Conservation (phyloP, 2,797 vertebrate species). For the Acanthurus lineatus region DNA sequence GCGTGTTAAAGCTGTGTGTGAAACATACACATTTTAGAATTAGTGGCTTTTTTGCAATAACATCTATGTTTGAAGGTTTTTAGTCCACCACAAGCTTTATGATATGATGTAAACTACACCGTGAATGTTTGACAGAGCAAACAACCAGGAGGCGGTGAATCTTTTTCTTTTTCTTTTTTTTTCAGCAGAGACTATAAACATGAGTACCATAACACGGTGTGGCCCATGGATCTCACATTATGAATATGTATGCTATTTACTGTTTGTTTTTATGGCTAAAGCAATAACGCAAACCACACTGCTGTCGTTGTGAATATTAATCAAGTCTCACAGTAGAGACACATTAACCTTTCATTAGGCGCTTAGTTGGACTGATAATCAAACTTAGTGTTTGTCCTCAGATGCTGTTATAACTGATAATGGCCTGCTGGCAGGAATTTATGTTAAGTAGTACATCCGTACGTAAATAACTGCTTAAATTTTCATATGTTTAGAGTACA, state of each 20-base stretch:
- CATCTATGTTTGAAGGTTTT: no score
- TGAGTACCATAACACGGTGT: conserved; percentile 14
- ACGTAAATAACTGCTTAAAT: conserved; percentile 47
- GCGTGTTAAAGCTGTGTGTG: no score
- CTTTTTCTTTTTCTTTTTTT: not conserved
- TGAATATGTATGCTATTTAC: conserved; percentile 50
- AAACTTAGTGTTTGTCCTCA: conserved; percentile 46
- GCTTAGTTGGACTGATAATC: conserved; percentile 50
- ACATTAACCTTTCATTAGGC: conserved; percentile 53
- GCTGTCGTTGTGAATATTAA: conserved; percentile 52
- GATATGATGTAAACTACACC: no score
- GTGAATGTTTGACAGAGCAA: no score
- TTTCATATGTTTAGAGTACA: conserved; percentile 41
- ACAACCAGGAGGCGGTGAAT: not conserved
- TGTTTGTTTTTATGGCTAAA: conserved; percentile 56
- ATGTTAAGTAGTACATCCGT: conserved; percentile 36
- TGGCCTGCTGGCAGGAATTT: conserved; percentile 32
- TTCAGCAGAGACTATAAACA: conserved; percentile 36
- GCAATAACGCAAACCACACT: conserved; percentile 36
- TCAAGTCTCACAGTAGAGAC: conserved; percentile 21
- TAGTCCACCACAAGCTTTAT: no score
- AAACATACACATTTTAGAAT: no score
- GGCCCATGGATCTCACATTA: conserved; percentile 43
- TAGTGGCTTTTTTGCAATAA: no score
- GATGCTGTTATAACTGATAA: conserved; percentile 39